phyloP scores from a whole-genome alignment of 2,888 invertebrate species.

The Chrysotoxum bicinctum region DNA sequence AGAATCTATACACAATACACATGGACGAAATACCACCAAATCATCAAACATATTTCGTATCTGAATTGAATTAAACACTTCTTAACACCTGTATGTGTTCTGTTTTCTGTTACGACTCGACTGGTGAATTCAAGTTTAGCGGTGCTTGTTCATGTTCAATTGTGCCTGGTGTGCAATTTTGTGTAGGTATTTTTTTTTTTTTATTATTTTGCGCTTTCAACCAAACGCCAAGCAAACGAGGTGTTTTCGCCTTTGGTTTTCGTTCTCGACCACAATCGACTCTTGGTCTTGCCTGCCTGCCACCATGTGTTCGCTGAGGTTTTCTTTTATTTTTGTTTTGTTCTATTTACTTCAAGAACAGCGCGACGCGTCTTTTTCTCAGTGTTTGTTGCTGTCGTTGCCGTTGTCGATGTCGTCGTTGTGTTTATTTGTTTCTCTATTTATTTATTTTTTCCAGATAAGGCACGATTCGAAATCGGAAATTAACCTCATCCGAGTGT shows the following conservation, averaged over 20 bases:
- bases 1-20: conserved; percentile 18
- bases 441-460: conserved; percentile 57
- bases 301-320: conserved; percentile 32
- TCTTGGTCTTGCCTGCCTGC: conserved; percentile 12
- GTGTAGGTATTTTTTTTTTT: conserved; percentile 24
- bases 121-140: conserved; percentile 34
- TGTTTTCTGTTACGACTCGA: background rate
- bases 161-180: conserved; percentile 45
- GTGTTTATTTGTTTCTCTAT: conserved; percentile 6
- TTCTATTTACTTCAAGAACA: conserved; percentile 54
- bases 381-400: background rate
- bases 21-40: conserved; percentile 24
- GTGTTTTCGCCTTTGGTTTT: conserved; percentile 26
- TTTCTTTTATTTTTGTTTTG: conserved; percentile 37
- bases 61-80: conserved; percentile 1
- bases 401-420: background rate
- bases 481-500: conserved; percentile 49
- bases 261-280: conserved; percentile 27
- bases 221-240: conserved; percentile 21
- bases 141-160: conserved; percentile 48
- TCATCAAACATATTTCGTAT: conserved; percentile 2
- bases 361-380: background rate
- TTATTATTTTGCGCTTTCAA: background rate
- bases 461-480: conserved; percentile 67
- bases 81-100: conserved; percentile 58